Conservation (phyloP, 2,888 invertebrate genomes). For the Unio pictorum region DNA sequence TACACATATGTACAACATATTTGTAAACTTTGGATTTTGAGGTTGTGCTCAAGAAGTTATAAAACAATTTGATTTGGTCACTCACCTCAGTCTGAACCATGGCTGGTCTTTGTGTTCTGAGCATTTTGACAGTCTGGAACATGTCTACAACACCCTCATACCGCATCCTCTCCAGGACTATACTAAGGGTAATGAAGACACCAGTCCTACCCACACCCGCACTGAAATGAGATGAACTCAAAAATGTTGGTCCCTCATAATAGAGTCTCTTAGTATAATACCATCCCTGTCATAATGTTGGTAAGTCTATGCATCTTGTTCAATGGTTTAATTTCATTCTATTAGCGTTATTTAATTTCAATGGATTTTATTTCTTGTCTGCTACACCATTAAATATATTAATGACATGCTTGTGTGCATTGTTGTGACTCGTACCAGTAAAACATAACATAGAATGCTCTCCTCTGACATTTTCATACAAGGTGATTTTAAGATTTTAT, state of each 20-base stretch:
- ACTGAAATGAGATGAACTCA: conserved; percentile 74
- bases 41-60: too few relatives aligned
- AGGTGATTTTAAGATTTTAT: too few relatives aligned
- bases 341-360: too few relatives aligned
- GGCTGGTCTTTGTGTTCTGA: conserved; percentile 97
- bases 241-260: not conserved
- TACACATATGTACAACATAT: too few relatives aligned
- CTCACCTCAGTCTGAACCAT: conserved; percentile 99
- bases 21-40: too few relatives aligned
- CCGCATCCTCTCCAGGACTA: conserved; percentile 98
- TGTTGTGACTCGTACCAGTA: too few relatives aligned
- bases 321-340: too few relatives aligned
- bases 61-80: not conserved
- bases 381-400: too few relatives aligned
- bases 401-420: too few relatives aligned
- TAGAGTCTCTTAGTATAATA: not conserved
- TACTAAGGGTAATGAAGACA: conserved; percentile 97
- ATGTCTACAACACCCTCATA: conserved; percentile 99
- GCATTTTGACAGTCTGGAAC: conserved; percentile 98
- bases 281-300: too few relatives aligned
- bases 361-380: too few relatives aligned
- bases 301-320: not conserved
- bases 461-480: not conserved
- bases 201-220: conserved; percentile 99
- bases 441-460: not conserved